phyloP scores from a whole-genome alignment of 2,797 vertebrate species.

The Nasua narica region DNA sequence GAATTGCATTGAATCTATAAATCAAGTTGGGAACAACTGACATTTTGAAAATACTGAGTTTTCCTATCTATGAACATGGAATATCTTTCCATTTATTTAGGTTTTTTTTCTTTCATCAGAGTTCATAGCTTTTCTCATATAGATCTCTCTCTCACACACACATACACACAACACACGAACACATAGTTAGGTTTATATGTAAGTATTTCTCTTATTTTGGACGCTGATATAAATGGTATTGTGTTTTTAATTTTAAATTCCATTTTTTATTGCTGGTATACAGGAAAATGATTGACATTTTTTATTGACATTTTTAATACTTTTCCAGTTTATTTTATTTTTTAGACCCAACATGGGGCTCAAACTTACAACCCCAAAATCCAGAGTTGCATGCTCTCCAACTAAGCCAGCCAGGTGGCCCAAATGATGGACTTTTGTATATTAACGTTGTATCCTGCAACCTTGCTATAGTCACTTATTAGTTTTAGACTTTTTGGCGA shows the following conservation, averaged over 20 bases:
- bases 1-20: neutral
- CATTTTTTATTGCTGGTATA: neutral
- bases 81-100: neutral
- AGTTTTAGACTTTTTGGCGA: neutral
- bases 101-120: neutral
- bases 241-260: neutral
- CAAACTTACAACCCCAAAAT: neutral
- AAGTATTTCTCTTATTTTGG: neutral
- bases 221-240: neutral
- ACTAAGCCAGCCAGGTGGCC: neutral
- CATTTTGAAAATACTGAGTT: neutral
- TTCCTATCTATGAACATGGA: neutral
- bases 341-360: neutral
- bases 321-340: neutral
- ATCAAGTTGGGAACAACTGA: neutral
- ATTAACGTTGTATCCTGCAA: neutral
- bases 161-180: too few species aligned
- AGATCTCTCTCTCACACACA: neutral
- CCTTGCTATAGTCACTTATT: neutral
- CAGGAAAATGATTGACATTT: neutral
- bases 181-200: neutral
- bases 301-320: neutral
- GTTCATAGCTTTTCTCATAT: neutral
- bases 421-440: neutral
- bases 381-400: neutral